Evolutionary conservation across 2,888 invertebrate species (phyloP).

Genomic region (Scelioninae gen. 1): DNA sequence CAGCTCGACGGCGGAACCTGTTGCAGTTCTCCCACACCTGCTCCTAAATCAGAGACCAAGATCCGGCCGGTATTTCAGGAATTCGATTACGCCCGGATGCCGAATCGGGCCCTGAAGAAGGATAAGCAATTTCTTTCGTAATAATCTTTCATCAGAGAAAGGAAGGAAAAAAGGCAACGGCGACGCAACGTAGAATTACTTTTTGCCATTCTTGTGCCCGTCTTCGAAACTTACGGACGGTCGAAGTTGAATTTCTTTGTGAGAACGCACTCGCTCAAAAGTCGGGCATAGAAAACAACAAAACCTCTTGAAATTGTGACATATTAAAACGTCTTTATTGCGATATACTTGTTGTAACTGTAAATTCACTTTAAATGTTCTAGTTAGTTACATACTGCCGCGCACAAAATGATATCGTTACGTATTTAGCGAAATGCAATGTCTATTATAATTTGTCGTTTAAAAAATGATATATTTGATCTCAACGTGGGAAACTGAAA

Average conservation of each 20-base stretch:
- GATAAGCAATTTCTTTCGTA: conserved; percentile 24
- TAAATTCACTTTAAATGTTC: conserved; percentile 19
- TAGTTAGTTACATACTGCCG: not conserved
- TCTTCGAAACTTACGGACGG: conserved; percentile 12
- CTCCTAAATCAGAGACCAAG: conserved; percentile 58
- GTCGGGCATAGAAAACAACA: not conserved
- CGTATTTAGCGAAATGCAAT: not conserved
- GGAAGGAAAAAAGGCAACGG: conserved; percentile 1
- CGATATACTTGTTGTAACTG: conserved; percentile 8
- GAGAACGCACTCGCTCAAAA: conserved; percentile 4
- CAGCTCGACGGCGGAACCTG: conserved; percentile 58
- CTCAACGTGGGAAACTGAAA: too few relatives aligned
- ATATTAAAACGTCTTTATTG: conserved; percentile 1
- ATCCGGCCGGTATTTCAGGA: conserved; percentile 58
- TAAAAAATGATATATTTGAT: too few relatives aligned
- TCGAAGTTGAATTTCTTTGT: conserved; percentile 16
- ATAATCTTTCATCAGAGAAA: conserved; percentile 33
- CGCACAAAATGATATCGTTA: too few relatives aligned
- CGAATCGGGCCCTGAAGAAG: conserved; percentile 2
- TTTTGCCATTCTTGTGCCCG: not conserved
- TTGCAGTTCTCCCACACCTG: conserved; percentile 67
- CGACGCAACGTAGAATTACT: conserved; percentile 7
- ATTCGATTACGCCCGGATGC: conserved; percentile 51
- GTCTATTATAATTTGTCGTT: not conserved
- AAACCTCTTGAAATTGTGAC: not conserved